A percentile compares a stretch with the other conserved stretches of the same genome.
These are phyloP conservation scores for Polydesmus complanatus DNA, from an alignment of 2,888 invertebrate genomes.

Conservation along the genomic window DNA sequence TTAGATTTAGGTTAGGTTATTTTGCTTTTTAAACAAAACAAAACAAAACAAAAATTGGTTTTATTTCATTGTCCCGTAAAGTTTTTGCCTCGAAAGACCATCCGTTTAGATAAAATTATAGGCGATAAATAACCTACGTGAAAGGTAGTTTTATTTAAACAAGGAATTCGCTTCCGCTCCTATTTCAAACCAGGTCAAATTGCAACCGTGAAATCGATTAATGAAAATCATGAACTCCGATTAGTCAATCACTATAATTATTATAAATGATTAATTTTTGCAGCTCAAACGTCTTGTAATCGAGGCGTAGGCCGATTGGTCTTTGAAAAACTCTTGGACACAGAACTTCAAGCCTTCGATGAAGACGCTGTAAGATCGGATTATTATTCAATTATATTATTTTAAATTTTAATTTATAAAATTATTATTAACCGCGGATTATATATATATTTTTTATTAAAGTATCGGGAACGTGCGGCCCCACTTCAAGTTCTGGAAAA, in stretches of 20 bases:
- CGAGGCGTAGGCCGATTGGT: slow-evolving; percentile 75
- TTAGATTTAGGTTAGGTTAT: too few species aligned
- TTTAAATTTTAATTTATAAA: slow-evolving; percentile 12
- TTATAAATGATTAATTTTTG: slow-evolving; percentile 21
- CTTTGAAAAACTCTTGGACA: slow-evolving; percentile 76
- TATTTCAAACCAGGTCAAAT: neutral
- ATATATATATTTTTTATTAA: slow-evolving; percentile 15
- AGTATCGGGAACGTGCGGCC: slow-evolving; percentile 65
- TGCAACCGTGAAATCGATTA: neutral
- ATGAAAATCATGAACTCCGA: too few species aligned
- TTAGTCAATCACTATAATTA: neutral
- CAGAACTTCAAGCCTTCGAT: slow-evolving; percentile 75
- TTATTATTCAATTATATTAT: neutral
- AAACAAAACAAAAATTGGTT: too few species aligned
- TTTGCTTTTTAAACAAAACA: too few species aligned
- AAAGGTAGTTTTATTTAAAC: neutral
- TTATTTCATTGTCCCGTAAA: too few species aligned
- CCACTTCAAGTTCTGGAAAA: slow-evolving; percentile 77
- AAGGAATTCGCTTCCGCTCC: neutral
- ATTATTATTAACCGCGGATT: neutral
- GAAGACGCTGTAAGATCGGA: slow-evolving; percentile 59
- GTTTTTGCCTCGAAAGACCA: too few species aligned
- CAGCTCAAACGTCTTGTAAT: slow-evolving; percentile 81
- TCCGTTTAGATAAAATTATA: too few species aligned
- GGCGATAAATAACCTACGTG: too few species aligned